phyloP scores from a whole-genome alignment of 2,888 invertebrate species.

The Dorcus hopei region DNA sequence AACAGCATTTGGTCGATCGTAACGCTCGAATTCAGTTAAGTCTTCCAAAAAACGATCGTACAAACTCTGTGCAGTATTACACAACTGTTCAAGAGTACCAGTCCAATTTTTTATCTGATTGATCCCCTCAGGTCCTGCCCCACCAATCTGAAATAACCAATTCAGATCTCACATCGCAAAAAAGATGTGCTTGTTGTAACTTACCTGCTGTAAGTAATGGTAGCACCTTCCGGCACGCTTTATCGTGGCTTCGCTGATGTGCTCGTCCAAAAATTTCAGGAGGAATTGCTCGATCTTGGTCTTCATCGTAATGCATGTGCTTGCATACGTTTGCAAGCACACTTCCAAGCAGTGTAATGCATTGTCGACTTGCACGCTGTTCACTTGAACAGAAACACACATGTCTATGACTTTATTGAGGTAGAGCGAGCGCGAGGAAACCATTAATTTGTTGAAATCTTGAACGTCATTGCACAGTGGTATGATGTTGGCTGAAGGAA shows the following conservation, averaged over 20 bases:
- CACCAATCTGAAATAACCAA: slow-evolving; percentile 19
- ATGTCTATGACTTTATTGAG: slow-evolving; percentile 23
- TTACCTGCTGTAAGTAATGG: slow-evolving; percentile 25
- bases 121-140: slow-evolving; percentile 17
- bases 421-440: neutral
- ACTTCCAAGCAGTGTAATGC: slow-evolving; percentile 21
- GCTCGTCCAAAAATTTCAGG: slow-evolving; percentile 17
- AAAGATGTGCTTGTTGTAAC: neutral
- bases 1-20: neutral
- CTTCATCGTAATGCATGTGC: slow-evolving; percentile 19
- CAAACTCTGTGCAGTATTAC: slow-evolving; percentile 17
- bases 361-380: neutral
- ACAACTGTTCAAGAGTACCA: slow-evolving; percentile 18
- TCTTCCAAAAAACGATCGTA: slow-evolving; percentile 21
- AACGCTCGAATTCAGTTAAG: slow-evolving; percentile 14
- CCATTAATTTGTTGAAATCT: slow-evolving; percentile 23
- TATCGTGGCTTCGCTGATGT: slow-evolving; percentile 3
- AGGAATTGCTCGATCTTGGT: slow-evolving; percentile 21
- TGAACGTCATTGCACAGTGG: slow-evolving; percentile 13
- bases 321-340: slow-evolving; percentile 22
- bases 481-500: slow-evolving; percentile 18
- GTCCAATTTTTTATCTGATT: slow-evolving; percentile 26
- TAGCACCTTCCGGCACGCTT: slow-evolving; percentile 21
- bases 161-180: neutral
- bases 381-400: slow-evolving; percentile 11